Base-by-base conservation (phyloP, 2,113 vertebrate species). In the Aramus guarauna region DNA sequence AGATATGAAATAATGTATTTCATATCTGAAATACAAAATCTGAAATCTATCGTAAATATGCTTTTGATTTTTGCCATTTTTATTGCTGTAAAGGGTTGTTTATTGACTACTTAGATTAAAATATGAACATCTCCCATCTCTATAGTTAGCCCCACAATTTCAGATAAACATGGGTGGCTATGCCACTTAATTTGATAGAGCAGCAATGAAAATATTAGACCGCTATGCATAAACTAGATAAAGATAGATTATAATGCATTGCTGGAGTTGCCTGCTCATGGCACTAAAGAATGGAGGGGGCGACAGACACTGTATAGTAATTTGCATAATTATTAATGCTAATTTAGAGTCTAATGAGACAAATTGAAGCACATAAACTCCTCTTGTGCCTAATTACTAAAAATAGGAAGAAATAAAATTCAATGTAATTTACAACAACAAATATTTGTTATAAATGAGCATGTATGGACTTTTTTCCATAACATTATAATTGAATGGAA, bases 261-360 rank as follows among this genome's bases (percentile, higher is more conserved):
- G 97, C 98, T 98, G 98, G 98, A 98, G 98, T 98, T 98, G 98
- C 86, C 98, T 98, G 98, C 36, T 96, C 97, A 98, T 98, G 97
- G 37, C 94, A 94, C 76, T 90, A 92, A 95, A 96, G 91, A 95
- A 78, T 79, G 24, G 71, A 97, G 75, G 55, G 86, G 32, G 45
- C 53, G 76, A 72, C 24, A 80, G 86, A 63, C 30, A 94, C 74
- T 88, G 47, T 37, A 81, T 56, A 86, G 90, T 85, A 96, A 83
- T 96, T 94, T 94, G 68, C 32, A 86, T 91, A 90, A 97, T 96
- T 96, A 84, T 90, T 78, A 96, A 94, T 95, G n/a, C 3, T 89
- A 93, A 97, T 96, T 97, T 95, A 85, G 83, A 94, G 55, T 47
- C 60, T 90, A 95, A 95, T 93, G 64, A 96, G 56, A 91, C 36